These are phyloP conservation scores for Drosophila cyrtoloma DNA, from an alignment of 2,888 invertebrate genomes.

Conservation along the genomic window DNA sequence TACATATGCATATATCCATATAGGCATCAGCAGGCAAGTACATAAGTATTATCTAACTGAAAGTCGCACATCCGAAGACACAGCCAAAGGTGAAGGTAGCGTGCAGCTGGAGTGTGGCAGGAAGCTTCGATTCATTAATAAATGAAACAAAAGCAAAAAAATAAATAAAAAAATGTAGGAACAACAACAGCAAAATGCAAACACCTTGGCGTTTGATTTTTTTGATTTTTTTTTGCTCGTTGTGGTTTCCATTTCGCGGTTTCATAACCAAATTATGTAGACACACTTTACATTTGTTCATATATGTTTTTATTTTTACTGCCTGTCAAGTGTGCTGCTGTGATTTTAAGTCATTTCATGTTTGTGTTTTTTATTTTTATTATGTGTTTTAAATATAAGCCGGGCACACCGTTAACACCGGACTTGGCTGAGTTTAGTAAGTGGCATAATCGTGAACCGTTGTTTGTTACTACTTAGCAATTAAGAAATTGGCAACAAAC, in stretches of 20 bases:
- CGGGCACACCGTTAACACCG: constrained; percentile 42
- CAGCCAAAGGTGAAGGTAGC: constrained; percentile 67
- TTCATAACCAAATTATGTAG: constrained; percentile 64
- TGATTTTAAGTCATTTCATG: constrained; percentile 1
- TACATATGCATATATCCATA: background rate
- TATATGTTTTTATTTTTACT: constrained; percentile 1
- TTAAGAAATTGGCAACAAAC: constrained; percentile 9
- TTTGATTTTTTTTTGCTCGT: constrained; percentile 26
- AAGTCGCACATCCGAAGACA: constrained; percentile 41
- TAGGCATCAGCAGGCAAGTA: background rate
- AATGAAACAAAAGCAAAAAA: constrained; percentile 45
- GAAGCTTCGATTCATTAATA: constrained; percentile 62
- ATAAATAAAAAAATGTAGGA: constrained; percentile 44
- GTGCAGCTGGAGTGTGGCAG: constrained; percentile 48
- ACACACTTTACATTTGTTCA: constrained; percentile 38
- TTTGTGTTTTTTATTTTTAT: constrained; percentile 3
- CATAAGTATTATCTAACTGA: constrained; percentile 50
- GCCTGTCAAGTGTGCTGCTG: background rate
- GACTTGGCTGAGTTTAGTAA: constrained; percentile 20
- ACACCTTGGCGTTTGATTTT: constrained; percentile 40
- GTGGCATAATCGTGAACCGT: constrained; percentile 18
- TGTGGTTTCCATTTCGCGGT: constrained; percentile 49
- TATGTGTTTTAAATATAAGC: constrained; percentile 8
- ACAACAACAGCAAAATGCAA: constrained; percentile 28
- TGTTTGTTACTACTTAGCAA: constrained; percentile 22